These are phyloP conservation scores for Sylvilagus floridanus DNA, from an alignment of 2,797 vertebrate genomes.

Conservation along the genomic window DNA sequence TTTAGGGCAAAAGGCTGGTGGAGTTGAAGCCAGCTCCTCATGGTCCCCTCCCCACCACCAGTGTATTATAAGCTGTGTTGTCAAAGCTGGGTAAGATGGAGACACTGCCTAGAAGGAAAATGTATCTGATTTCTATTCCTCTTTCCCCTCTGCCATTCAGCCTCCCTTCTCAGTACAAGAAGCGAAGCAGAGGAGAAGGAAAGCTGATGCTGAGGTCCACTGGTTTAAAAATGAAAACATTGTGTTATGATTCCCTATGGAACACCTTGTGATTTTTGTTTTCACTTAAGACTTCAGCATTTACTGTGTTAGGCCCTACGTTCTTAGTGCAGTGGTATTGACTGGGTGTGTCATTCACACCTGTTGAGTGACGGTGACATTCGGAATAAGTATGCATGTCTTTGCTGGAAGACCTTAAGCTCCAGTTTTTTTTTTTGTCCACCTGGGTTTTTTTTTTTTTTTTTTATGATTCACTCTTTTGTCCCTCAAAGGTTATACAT, in stretches of 20 bases:
- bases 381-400: too few species aligned
- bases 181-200: not conserved
- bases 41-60: too few species aligned
- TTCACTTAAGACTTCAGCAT: not conserved
- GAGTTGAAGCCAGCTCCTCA: not conserved
- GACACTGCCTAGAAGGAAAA: too few species aligned
- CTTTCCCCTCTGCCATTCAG: too few species aligned
- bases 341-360: not conserved
- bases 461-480: not conserved
- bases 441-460: not conserved
- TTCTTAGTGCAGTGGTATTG: not conserved
- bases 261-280: not conserved
- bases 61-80: not conserved
- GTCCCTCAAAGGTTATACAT: not conserved
- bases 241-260: rapidly evolving
- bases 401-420: not conserved
- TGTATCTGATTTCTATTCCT: too few species aligned
- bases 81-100: not conserved
- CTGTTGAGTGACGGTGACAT: not conserved
- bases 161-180: not conserved
- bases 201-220: not conserved
- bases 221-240: not conserved
- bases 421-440: not conserved
- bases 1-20: not conserved
- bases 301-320: not conserved